Evolutionary conservation across 2,113 vertebrate species (phyloP).

Genomic region (Galbula dea): DNA sequence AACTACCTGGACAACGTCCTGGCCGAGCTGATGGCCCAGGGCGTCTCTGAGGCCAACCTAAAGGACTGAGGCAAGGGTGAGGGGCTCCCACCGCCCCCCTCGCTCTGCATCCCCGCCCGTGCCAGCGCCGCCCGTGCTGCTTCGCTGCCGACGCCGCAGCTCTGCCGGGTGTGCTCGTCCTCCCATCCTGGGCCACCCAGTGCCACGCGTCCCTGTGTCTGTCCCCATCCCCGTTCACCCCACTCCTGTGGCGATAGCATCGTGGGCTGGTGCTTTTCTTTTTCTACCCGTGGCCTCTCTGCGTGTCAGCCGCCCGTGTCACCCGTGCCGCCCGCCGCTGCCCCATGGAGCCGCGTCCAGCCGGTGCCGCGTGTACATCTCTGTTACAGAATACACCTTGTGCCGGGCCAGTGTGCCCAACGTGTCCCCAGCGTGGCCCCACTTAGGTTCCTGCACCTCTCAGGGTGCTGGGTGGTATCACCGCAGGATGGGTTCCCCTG

Average conservation of each 20-base stretch:
- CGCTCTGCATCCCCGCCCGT: rapidly evolving
- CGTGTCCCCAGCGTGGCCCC: not conserved
- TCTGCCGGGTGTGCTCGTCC: not conserved
- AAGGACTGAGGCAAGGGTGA: conserved; percentile 77
- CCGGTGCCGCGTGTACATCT: conserved; percentile 23
- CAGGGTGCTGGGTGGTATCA: not conserved
- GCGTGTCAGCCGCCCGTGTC: not conserved
- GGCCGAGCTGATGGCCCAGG: conserved; percentile 90
- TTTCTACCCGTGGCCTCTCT: not conserved
- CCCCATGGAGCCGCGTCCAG: conserved; percentile 1
- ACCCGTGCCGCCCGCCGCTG: not conserved
- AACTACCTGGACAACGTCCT: conserved; percentile 95
- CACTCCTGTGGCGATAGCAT: not conserved
- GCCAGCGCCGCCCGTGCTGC: not conserved
- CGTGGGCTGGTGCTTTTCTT: conserved; percentile 1
- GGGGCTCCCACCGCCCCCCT: not conserved
- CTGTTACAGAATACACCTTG: conserved; percentile 34
- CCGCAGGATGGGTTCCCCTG: not conserved
- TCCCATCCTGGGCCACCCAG: not conserved
- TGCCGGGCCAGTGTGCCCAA: not conserved
- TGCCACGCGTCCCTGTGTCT: not conserved
- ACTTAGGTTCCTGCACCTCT: not conserved
- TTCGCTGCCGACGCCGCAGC: not conserved
- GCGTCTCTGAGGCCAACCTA: conserved; percentile 84
- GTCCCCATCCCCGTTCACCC: not conserved